These are phyloP conservation scores for Xestia ashworthii DNA, from an alignment of 2,888 invertebrate species.

Conservation along the genomic window DNA sequence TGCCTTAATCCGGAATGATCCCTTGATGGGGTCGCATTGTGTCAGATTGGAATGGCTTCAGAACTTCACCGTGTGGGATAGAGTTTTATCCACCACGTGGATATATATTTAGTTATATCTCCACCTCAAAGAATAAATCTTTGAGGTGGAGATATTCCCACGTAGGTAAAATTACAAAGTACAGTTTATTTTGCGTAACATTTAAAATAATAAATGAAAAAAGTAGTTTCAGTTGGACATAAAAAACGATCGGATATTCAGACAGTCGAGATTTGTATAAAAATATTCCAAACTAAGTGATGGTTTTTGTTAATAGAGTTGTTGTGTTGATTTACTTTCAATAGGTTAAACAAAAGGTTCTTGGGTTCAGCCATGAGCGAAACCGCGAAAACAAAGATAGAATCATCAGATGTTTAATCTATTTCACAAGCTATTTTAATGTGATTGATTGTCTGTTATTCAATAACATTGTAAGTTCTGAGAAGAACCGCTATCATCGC, in stretches of 20 bases:
- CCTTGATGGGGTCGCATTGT: constrained; percentile 18
- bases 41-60: neutral
- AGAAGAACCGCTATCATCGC: neutral
- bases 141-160: too few species aligned
- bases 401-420: neutral
- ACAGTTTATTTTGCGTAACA: neutral
- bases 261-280: neutral
- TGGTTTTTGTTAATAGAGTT: neutral
- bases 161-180: neutral
- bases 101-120: too few species aligned
- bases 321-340: neutral
- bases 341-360: neutral
- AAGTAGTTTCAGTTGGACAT: neutral
- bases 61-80: neutral
- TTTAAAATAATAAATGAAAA: too few species aligned
- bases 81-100: too few species aligned
- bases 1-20: constrained; percentile 32
- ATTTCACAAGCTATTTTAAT: too few species aligned
- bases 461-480: neutral
- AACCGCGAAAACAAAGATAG: neutral
- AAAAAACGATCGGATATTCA: neutral
- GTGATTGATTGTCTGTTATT: neutral
- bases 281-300: neutral
- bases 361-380: neutral
- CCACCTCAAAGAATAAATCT: neutral